A percentile compares a stretch with the other conserved stretches of the same genome.
Evolutionary conservation across 2,797 vertebrate genomes (phyloP).

Genomic region (Poeciliopsis paucimaculata): DNA sequence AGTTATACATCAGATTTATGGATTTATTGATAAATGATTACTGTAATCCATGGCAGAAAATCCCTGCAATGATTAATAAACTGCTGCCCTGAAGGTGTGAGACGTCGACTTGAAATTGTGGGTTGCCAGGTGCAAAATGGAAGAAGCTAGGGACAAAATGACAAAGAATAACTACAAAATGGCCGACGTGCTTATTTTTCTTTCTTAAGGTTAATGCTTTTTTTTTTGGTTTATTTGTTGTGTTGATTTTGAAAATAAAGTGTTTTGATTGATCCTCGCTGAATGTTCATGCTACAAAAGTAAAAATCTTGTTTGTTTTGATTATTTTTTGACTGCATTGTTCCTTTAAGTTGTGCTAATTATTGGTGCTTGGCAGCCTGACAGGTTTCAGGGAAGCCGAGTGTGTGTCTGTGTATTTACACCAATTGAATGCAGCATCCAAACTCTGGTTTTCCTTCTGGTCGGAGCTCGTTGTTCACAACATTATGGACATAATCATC

Average conservation of each 20-base stretch:
- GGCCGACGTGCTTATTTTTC: neutral
- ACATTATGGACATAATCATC: neutral
- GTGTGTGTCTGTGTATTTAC: neutral
- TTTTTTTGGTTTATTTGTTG: neutral
- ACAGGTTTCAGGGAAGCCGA: constrained; percentile 10
- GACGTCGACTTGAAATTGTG: neutral
- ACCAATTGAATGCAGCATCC: neutral
- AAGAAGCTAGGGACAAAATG: neutral
- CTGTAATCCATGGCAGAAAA: neutral
- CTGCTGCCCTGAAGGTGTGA: neutral
- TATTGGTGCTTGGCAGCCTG: neutral
- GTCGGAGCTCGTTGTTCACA: neutral
- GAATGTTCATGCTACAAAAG: constrained; percentile 32
- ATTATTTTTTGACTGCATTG: too few relatives aligned
- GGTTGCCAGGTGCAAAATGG: neutral
- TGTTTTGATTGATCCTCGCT: constrained; percentile 19
- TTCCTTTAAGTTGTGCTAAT: constrained; percentile 11
- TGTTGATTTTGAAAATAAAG: neutral
- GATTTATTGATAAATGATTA: neutral
- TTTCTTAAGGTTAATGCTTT: neutral
- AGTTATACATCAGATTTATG: neutral
- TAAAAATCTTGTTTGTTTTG: neutral
- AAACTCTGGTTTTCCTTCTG: neutral
- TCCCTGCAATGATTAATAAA: neutral
- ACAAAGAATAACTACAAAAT: neutral